phyloP scores from a whole-genome alignment of 1,140 invertebrate genomes.

The Apocrypta bakeri region DNA sequence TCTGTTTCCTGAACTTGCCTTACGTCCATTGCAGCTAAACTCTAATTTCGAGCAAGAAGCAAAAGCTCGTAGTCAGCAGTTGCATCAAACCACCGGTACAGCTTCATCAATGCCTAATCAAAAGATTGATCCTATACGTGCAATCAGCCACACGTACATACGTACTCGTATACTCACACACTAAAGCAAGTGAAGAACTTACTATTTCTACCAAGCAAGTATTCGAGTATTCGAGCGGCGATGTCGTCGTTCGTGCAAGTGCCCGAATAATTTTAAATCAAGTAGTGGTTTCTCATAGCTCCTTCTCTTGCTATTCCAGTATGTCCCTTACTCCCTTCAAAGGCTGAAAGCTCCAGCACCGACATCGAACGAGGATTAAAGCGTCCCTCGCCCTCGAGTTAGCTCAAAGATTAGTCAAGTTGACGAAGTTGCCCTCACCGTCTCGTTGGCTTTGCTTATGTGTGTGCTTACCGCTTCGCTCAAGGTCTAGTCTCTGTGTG shows the following conservation, averaged over 20 bases:
- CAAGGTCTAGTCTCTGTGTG: neutral
- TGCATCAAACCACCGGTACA: neutral
- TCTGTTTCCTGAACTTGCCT: neutral
- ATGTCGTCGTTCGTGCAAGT: constrained; percentile 7
- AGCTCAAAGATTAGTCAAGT: constrained; percentile 51
- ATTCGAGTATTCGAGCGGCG: neutral
- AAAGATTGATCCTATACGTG: neutral
- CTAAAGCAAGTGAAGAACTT: neutral
- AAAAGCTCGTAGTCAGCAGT: neutral
- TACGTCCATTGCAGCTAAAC: neutral
- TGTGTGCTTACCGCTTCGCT: constrained; percentile 6
- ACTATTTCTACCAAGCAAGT: neutral
- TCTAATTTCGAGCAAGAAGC: neutral
- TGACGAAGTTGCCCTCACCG: constrained; percentile 32
- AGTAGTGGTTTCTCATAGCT: neutral
- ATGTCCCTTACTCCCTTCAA: constrained; percentile 24
- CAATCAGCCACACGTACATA: no score
- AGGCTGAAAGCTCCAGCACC: neutral
- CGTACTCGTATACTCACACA: neutral
- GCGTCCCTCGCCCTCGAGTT: constrained; percentile 16
- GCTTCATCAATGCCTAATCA: constrained; percentile 24
- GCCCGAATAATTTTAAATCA: constrained; percentile 46
- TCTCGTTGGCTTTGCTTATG: neutral
- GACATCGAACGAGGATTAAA: constrained; percentile 30
- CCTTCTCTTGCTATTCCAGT: neutral